These are phyloP conservation scores for Garra rufa DNA, from an alignment of 2,113 vertebrate species.

Conservation along the genomic window DNA sequence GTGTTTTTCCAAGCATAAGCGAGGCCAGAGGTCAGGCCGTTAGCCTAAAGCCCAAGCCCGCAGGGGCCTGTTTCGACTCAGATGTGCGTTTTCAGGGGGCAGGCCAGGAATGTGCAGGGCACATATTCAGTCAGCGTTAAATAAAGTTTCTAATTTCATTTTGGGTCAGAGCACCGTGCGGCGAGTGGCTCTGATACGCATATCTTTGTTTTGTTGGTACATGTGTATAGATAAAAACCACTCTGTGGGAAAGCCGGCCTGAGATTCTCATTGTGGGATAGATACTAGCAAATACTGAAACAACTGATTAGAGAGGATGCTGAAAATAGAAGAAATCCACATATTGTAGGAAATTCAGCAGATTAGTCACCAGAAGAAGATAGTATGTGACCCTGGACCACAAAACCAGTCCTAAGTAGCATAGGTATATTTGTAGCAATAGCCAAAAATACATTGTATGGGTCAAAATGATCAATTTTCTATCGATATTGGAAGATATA, in stretches of 20 bases:
- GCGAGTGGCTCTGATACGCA: background rate
- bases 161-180: background rate
- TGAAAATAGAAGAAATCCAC: constrained; percentile 6
- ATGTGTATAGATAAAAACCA: constrained; percentile 1
- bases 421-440: too few relatives aligned
- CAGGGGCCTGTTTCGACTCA: constrained; percentile 31
- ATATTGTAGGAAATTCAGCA: background rate
- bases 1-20: constrained; percentile 51
- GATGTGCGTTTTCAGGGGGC: constrained; percentile 37
- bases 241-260: background rate
- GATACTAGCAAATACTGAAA: background rate
- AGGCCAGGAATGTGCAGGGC: constrained; percentile 33
- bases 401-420: too few relatives aligned
- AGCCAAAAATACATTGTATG: too few relatives aligned
- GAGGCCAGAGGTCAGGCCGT: constrained; percentile 13
- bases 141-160: constrained; percentile 37
- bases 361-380: constrained; percentile 11
- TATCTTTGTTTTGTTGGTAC: constrained; percentile 21
- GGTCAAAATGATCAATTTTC: too few relatives aligned
- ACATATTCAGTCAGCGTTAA: constrained; percentile 37
- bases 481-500: too few relatives aligned
- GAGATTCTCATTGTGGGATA: background rate
- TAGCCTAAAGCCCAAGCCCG: background rate
- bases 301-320: background rate
- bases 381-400: background rate